Percentiles rank a stretch among this genome's conserved stretches.
These are phyloP conservation scores for Silurus glanis DNA, from an alignment of 2,113 vertebrate species.

Conservation along the genomic window DNA sequence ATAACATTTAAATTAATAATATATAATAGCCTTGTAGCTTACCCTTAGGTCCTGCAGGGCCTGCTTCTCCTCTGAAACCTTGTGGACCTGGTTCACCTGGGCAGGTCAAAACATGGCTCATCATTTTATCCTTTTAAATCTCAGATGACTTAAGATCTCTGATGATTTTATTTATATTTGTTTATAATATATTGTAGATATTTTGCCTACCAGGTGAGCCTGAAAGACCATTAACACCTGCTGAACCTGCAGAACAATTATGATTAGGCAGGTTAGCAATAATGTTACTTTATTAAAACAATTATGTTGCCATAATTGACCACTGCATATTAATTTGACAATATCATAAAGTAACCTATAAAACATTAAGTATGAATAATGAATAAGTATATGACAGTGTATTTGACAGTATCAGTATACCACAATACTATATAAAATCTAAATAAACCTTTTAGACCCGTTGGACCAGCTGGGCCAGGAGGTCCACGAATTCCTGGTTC, in stretches of 20 bases:
- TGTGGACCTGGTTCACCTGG: constrained; percentile 80
- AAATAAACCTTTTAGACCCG: constrained; percentile 83
- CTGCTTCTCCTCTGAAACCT: constrained; percentile 88
- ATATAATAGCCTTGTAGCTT: not conserved
- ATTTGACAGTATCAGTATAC: not conserved
- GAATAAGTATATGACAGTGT: not conserved
- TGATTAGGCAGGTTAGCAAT: not conserved
- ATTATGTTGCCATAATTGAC: not conserved
- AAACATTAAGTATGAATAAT: not conserved
- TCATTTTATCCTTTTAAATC: not conserved
- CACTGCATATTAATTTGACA: not conserved
- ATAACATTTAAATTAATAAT: not conserved
- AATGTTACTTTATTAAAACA: not conserved
- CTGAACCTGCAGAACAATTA: constrained; percentile 32
- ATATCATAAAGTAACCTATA: not conserved
- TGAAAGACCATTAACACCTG: constrained; percentile 44
- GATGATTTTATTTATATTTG: not conserved
- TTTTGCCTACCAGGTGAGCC: constrained; percentile 30
- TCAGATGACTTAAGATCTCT: not conserved
- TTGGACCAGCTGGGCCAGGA: constrained; percentile 74
- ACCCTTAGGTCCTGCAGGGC: constrained; percentile 86
- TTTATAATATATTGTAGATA: not conserved
- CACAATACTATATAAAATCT: not conserved
- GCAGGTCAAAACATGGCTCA: not conserved
- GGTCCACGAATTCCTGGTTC: constrained; percentile 73